Conservation (phyloP, 2,797 vertebrate species). For the Tenualosa ilisha region DNA sequence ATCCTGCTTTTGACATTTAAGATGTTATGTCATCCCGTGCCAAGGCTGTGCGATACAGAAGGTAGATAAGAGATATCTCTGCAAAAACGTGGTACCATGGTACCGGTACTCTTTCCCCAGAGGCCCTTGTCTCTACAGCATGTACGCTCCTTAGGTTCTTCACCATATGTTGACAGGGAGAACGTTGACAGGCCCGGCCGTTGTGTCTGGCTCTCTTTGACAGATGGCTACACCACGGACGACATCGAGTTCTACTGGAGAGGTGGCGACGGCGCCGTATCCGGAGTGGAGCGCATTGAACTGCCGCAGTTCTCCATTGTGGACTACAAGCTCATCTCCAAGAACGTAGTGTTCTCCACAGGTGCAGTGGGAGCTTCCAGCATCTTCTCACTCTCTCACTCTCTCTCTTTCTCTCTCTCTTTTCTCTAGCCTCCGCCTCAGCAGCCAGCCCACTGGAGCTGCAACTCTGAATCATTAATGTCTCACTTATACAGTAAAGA, state of each 20-base stretch:
- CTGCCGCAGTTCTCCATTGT: constrained; percentile 98
- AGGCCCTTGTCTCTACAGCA: neutral
- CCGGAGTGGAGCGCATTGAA: constrained; percentile 94
- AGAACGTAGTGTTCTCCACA: constrained; percentile 98
- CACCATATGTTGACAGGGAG: neutral
- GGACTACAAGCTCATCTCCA: constrained; percentile 97
- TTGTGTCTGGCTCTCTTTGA: constrained; percentile 3
- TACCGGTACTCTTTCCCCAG: neutral
- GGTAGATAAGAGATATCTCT: neutral
- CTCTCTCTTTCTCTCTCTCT: constrained; percentile 43
- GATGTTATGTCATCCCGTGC: neutral
- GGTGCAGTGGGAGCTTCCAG: constrained; percentile 65
- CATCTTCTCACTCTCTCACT: constrained; percentile 28
- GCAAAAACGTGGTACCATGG: neutral
- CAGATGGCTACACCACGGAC: constrained; percentile 98
- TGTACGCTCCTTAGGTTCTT: neutral
- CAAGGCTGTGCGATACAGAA: neutral
- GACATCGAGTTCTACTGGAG: constrained; percentile 99
- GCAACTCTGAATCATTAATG: neutral
- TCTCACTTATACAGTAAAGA: neutral
- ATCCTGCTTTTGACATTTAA: constrained; percentile 8
- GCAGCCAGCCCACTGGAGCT: neutral
- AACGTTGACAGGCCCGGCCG: neutral
- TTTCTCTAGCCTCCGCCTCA: constrained; percentile 28
- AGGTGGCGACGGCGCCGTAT: constrained; percentile 90